Percentiles rank a stretch among this genome's conserved stretches.
Conservation (phyloP, 2,113 vertebrate species). For the Gallinago paraguaiae region DNA sequence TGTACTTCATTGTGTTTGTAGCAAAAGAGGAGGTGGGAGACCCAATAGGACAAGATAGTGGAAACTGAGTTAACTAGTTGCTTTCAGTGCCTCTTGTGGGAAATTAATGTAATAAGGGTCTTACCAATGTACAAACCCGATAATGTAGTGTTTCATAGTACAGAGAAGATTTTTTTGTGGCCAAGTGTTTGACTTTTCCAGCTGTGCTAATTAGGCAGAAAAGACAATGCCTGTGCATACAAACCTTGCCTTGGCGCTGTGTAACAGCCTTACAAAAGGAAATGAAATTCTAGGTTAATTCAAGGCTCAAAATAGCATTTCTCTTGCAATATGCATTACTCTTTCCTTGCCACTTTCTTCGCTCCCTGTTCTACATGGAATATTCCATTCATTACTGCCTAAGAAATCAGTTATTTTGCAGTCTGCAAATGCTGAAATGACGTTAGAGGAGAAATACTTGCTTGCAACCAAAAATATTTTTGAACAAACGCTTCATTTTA, state of each 20-base stretch:
- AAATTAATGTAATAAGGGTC: neutral
- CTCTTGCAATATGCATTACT: conserved; percentile 62
- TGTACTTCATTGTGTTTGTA: neutral
- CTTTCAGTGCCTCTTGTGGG: neutral
- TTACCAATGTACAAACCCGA: neutral
- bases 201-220: neutral
- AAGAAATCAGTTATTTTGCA: conserved; percentile 78
- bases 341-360: conserved; percentile 56
- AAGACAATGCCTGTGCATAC: neutral
- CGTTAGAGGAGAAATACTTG: conserved; percentile 69
- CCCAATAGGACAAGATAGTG: neutral
- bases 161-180: neutral
- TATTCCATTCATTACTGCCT: conserved; percentile 80
- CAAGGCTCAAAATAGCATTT: conserved; percentile 52
- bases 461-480: conserved; percentile 60
- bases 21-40: neutral
- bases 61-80: neutral
- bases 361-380: conserved; percentile 77
- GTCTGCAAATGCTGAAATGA: conserved; percentile 76
- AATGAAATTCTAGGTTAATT: conserved; percentile 66
- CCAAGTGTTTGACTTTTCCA: neutral
- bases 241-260: conserved; percentile 33
- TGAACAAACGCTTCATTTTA: conserved; percentile 49
- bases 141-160: neutral
- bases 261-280: conserved; percentile 37